Evolutionary conservation across 2,888 invertebrate genomes (phyloP).

Genomic region (Calliopum simillimum): DNA sequence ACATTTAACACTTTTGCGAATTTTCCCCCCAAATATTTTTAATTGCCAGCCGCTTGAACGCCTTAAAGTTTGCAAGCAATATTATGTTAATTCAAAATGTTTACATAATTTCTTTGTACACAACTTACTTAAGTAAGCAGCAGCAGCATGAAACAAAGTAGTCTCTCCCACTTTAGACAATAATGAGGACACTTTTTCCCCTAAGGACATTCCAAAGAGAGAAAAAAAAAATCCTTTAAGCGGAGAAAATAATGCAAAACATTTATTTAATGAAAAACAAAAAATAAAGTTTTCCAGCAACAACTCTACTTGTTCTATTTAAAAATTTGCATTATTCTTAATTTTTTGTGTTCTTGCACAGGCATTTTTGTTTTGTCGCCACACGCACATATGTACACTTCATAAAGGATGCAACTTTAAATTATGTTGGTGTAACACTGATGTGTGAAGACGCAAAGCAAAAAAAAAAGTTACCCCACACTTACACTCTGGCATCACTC

Average conservation of each 20-base stretch:
- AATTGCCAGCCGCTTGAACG: too few relatives aligned
- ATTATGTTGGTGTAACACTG: too few relatives aligned
- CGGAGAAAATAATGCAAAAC: too few relatives aligned
- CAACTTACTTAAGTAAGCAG: neutral
- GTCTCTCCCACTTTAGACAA: neutral
- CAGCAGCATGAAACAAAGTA: slow-evolving; percentile 19
- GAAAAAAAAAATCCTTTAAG: neutral
- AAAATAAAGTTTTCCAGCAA: slow-evolving; percentile 11
- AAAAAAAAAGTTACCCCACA: too few relatives aligned
- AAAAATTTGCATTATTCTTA: neutral
- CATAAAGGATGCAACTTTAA: too few relatives aligned
- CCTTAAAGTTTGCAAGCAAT: slow-evolving; percentile 12
- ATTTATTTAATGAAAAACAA: slow-evolving; percentile 25
- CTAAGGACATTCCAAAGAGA: neutral
- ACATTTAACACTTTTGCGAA: slow-evolving; percentile 7
- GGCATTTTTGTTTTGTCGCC: neutral
- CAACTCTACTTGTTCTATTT: neutral
- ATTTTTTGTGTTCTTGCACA: neutral
- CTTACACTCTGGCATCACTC: too few relatives aligned
- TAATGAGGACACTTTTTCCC: slow-evolving; percentile 11
- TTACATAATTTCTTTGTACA: neutral
- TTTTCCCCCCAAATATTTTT: slow-evolving; percentile 22
- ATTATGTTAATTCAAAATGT: slow-evolving; percentile 3
- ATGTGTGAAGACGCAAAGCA: too few relatives aligned
- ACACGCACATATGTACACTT: too few relatives aligned